A percentile compares a stretch with the other conserved stretches of the same genome.
Conservation (phyloP, 2,888 invertebrate species). For the Hesperia comma region DNA sequence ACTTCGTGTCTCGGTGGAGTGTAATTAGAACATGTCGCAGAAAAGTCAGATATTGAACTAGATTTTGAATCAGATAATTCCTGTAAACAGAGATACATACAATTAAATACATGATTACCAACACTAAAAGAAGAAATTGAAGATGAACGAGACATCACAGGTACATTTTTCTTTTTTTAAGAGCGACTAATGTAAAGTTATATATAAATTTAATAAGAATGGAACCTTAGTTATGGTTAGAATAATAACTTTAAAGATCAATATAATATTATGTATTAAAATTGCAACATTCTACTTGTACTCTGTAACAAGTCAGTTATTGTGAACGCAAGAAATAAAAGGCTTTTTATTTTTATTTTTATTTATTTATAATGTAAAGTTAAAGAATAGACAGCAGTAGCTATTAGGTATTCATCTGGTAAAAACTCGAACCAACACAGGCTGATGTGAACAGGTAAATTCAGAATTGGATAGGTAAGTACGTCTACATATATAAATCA, state of each 20-base stretch:
- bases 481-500: constrained; percentile 27
- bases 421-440: constrained; percentile 35
- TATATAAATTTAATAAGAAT: too few relatives aligned
- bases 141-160: constrained; percentile 41
- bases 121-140: constrained; percentile 32
- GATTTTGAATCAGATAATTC: constrained; percentile 33
- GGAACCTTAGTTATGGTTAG: too few relatives aligned
- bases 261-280: too few relatives aligned
- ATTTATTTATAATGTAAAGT: too few relatives aligned
- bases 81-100: constrained; percentile 41
- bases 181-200: constrained; percentile 41
- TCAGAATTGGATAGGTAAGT: constrained; percentile 30
- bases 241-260: too few relatives aligned
- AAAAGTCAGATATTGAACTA: constrained; percentile 39
- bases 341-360: too few relatives aligned
- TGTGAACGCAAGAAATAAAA: too few relatives aligned
- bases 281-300: too few relatives aligned
- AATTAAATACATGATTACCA: constrained; percentile 42
- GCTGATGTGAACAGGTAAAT: constrained; percentile 29
- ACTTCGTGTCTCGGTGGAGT: constrained; percentile 28
- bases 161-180: constrained; percentile 40
- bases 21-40: constrained; percentile 40
- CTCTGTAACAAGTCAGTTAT: too few relatives aligned
- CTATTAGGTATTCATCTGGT: constrained; percentile 41
- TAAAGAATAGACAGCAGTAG: constrained; percentile 40